These are phyloP conservation scores for Dicycla oo DNA, from an alignment of 2,888 invertebrate species.

Conservation along the genomic window DNA sequence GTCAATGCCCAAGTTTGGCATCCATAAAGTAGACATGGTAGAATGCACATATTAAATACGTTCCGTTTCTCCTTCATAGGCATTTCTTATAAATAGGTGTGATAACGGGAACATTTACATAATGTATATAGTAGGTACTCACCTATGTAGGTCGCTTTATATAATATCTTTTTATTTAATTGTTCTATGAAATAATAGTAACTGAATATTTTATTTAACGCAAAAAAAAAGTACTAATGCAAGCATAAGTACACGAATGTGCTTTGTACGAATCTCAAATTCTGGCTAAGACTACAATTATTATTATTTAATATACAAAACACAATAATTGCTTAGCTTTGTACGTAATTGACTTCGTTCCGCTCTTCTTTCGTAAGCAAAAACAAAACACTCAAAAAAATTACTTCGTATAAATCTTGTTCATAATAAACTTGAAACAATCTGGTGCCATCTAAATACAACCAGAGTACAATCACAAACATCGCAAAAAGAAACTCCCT, in stretches of 20 bases:
- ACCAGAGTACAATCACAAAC: constrained; percentile 68
- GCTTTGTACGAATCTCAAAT: constrained; percentile 32
- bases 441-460: constrained; percentile 59
- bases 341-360: constrained; percentile 39
- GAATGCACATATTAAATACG: too few relatives aligned
- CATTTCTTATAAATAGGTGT: constrained; percentile 83
- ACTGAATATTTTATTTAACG: neutral
- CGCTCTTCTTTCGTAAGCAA: constrained; percentile 41
- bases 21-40: too few relatives aligned
- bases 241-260: neutral
- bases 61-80: too few relatives aligned
- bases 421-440: constrained; percentile 59
- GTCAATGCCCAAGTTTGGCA: too few relatives aligned
- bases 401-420: constrained; percentile 47
- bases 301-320: constrained; percentile 28
- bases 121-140: too few relatives aligned
- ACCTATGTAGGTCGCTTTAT: constrained; percentile 46
- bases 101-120: constrained; percentile 80
- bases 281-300: constrained; percentile 32
- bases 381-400: constrained; percentile 51
- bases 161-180: constrained; percentile 33
- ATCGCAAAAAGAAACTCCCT: constrained; percentile 72
- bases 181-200: constrained; percentile 34
- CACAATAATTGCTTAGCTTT: constrained; percentile 40
- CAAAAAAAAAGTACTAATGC: constrained; percentile 23